A percentile compares a stretch with the other conserved stretches of the same genome.
Evolutionary conservation across 2,888 invertebrate species (phyloP).

Genomic region (Omphaloscelis lunosa): DNA sequence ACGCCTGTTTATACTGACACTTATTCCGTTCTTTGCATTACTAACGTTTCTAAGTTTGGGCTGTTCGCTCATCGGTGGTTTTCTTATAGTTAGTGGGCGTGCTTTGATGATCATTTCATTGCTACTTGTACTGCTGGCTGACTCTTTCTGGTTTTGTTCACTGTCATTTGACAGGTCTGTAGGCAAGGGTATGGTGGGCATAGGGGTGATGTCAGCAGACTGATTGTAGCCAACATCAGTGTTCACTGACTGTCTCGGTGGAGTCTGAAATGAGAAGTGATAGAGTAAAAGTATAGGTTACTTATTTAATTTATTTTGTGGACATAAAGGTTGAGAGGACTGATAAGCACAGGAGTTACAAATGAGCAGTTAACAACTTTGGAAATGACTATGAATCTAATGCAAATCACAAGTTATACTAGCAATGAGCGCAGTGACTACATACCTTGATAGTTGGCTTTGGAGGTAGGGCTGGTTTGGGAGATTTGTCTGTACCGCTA

Average conservation of each 20-base stretch:
- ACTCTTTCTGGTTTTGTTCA: slow-evolving; percentile 86
- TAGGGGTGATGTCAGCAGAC: slow-evolving; percentile 75
- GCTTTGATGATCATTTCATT: slow-evolving; percentile 93
- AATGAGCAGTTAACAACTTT: slow-evolving; percentile 9
- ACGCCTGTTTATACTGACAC: slow-evolving; percentile 93
- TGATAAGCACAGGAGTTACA: background rate
- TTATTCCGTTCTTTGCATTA: slow-evolving; percentile 90
- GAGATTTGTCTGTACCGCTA: slow-evolving; percentile 88
- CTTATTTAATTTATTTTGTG: background rate
- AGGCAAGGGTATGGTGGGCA: slow-evolving; percentile 82
- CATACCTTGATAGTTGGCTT: slow-evolving; percentile 93
- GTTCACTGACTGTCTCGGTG: slow-evolving; percentile 89
- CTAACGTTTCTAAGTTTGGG: slow-evolving; percentile 93
- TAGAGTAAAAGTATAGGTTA: background rate
- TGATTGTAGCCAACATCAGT: slow-evolving; percentile 82
- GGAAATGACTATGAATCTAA: background rate
- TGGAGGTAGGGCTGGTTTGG: slow-evolving; percentile 95
- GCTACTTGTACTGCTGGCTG: slow-evolving; percentile 81
- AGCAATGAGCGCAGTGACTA: slow-evolving; percentile 16
- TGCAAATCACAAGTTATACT: slow-evolving; percentile 1
- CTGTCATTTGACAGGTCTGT: slow-evolving; percentile 81
- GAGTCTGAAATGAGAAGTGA: slow-evolving; percentile 80
- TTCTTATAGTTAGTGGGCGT: slow-evolving; percentile 95
- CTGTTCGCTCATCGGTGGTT: slow-evolving; percentile 95
- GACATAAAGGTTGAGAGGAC: background rate